These are phyloP conservation scores for Meiosimyza platycephala DNA, from an alignment of 2,888 invertebrate species.

Conservation along the genomic window DNA sequence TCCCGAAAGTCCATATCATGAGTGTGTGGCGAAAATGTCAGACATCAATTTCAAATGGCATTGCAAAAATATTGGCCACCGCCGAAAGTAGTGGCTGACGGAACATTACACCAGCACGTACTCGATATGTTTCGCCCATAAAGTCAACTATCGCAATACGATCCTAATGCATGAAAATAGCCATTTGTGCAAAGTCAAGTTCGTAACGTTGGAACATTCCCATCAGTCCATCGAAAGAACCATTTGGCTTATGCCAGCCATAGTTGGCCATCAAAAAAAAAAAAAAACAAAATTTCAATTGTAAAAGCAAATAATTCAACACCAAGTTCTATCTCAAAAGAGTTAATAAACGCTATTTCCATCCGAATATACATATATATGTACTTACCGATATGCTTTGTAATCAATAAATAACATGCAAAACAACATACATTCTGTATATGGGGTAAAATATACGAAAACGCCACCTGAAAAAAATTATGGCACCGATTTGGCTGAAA, in stretches of 20 bases:
- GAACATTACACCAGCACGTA: constrained; percentile 72
- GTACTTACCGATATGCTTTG: no score
- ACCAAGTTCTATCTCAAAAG: no score
- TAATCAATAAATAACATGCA: no score
- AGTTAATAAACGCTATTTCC: no score
- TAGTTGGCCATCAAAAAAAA: constrained; percentile 64
- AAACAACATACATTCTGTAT: no score
- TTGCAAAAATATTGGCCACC: constrained; percentile 72
- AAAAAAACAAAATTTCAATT: not conserved
- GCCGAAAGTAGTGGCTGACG: constrained; percentile 74
- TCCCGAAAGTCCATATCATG: constrained; percentile 65
- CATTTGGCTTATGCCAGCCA: constrained; percentile 70
- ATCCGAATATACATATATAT: no score
- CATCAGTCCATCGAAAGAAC: constrained; percentile 71
- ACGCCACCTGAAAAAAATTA: no score
- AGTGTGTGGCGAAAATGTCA: constrained; percentile 54
- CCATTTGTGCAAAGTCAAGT: constrained; percentile 70
- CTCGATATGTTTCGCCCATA: constrained; percentile 69
- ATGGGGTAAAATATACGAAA: no score
- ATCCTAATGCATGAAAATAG: constrained; percentile 71
- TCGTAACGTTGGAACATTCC: constrained; percentile 71
- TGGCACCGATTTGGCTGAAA: no score
- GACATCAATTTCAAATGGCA: constrained; percentile 72
- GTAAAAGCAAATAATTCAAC: not conserved
- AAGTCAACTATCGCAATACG: constrained; percentile 70